phyloP scores from a whole-genome alignment of 2,113 vertebrate species.

The Oncorhynchus tshawytscha region DNA sequence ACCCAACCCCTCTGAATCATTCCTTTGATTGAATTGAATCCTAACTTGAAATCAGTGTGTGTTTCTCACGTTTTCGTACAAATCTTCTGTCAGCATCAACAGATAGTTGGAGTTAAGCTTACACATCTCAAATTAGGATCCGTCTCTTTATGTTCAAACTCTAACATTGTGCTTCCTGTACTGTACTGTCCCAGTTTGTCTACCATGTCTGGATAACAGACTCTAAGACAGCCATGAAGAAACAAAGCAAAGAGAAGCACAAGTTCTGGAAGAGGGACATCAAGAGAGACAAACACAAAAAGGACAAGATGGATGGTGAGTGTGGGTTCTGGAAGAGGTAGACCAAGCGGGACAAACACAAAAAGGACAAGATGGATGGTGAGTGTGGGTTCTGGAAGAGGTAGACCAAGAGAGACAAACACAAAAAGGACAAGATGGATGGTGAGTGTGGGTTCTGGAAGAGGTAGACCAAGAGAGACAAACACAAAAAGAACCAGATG shows the following conservation, averaged over 20 bases:
- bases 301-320: conserved; percentile 42
- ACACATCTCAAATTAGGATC: neutral
- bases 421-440: conserved; percentile 56
- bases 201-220: conserved; percentile 98
- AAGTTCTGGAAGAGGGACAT: conserved; percentile 60
- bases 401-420: no score
- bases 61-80: no score
- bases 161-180: neutral
- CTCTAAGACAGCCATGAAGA: conserved; percentile 89
- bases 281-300: conserved; percentile 67
- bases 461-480: no score
- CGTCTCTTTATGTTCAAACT: neutral
- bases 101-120: no score
- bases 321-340: no score
- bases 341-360: conserved; percentile 66
- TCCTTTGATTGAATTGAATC: neutral
- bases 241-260: conserved; percentile 82
- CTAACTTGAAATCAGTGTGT: no score
- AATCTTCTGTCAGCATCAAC: no score
- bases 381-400: no score
- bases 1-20: no score
- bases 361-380: conserved; percentile 49
- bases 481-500: conserved; percentile 62
- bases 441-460: no score
- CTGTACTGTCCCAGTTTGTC: conserved; percentile 80